phyloP scores from a whole-genome alignment of 92 coral and sea anemone species.

The Heteractis magnifica region DNA sequence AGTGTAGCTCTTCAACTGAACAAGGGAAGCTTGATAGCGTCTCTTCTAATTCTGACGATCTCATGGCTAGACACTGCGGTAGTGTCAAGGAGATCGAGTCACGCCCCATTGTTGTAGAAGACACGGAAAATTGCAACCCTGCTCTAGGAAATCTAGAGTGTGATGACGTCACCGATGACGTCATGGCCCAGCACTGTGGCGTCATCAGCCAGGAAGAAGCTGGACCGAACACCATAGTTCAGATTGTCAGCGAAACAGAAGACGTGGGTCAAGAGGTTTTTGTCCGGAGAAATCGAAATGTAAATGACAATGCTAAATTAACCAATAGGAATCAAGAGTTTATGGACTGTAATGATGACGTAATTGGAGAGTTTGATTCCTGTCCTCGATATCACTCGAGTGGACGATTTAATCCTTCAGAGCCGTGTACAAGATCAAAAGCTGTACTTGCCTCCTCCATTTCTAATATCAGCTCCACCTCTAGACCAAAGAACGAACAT shows the following conservation, averaged over 20 bases:
- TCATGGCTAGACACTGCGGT: conserved; percentile 8
- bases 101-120: background rate
- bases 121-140: background rate
- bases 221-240: background rate
- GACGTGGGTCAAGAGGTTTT: conserved; percentile 7
- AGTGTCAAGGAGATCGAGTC: background rate
- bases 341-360: conserved; percentile 26
- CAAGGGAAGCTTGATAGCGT: background rate
- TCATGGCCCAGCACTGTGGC: background rate
- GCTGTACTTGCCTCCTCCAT: background rate
- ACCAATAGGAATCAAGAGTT: background rate
- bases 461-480: background rate
- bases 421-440: conserved; percentile 13
- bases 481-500: conserved; percentile 4
- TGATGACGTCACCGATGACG: background rate
- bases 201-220: conserved; percentile 1
- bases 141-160: background rate
- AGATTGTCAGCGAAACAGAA: background rate
- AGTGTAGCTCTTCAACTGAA: background rate
- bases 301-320: background rate
- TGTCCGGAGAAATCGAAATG: background rate
- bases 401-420: conserved; percentile 32
- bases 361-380: conserved; percentile 61
- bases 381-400: conserved; percentile 41
- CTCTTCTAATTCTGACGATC: conserved; percentile 28